Evolutionary conservation across 64 coral and sea anemone genomes (phyloP).

Genomic region (Pocillopora verrucosa): DNA sequence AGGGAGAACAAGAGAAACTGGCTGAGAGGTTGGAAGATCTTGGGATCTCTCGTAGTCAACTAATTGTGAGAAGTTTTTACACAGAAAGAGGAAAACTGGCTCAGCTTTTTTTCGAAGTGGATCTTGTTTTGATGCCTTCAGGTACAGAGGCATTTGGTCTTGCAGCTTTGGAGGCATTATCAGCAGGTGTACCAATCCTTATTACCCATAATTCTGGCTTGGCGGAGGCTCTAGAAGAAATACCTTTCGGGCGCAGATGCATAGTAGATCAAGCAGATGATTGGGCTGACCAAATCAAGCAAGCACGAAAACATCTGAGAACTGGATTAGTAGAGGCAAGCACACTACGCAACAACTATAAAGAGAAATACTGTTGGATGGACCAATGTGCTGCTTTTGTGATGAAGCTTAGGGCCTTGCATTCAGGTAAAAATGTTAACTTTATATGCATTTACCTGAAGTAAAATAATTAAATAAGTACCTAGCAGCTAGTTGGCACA

Average conservation of each 20-base stretch:
- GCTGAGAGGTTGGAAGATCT: not conserved
- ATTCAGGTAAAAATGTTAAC: not conserved
- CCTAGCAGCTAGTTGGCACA: too few relatives aligned
- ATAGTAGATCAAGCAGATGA: not conserved
- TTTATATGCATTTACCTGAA: too few relatives aligned
- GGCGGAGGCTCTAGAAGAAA: not conserved
- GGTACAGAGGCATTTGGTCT: not conserved
- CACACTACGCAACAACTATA: not conserved
- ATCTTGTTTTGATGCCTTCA: constrained; percentile 13
- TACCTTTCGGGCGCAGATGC: not conserved
- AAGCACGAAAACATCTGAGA: not conserved
- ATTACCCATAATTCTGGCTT: not conserved
- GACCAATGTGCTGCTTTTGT: not conserved
- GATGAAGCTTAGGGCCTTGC: not conserved
- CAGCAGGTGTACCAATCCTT: constrained; percentile 10
- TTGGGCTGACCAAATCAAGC: not conserved
- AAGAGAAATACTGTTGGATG: not conserved
- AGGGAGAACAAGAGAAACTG: not conserved
- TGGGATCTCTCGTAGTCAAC: not conserved
- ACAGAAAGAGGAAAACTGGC: not conserved
- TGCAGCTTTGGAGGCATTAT: not conserved
- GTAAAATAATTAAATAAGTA: too few relatives aligned
- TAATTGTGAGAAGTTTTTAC: not conserved
- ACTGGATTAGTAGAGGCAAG: not conserved
- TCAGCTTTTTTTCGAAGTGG: not conserved